phyloP scores from a whole-genome alignment of 2,113 vertebrate species.

The Sturnus vulgaris region DNA sequence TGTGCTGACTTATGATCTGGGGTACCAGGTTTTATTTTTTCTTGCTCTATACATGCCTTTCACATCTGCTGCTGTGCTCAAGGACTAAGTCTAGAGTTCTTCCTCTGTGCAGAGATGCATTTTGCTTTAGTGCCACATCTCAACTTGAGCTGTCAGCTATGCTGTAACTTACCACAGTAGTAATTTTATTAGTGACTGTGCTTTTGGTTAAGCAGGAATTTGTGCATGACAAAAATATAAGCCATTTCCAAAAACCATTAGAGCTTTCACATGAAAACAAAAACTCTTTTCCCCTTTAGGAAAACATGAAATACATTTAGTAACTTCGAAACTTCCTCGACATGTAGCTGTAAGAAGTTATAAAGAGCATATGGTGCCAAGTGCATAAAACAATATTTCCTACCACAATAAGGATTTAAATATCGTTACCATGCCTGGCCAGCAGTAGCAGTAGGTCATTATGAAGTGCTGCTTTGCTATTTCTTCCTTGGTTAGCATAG shows the following conservation, averaged over 20 bases:
- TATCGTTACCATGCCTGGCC: constrained; percentile 22
- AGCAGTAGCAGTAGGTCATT: constrained; percentile 49
- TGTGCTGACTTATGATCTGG: not conserved
- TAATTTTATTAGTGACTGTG: constrained; percentile 21
- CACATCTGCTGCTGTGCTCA: not conserved
- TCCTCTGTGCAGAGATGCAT: not conserved
- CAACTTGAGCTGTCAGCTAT: not conserved
- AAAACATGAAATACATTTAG: constrained; percentile 35
- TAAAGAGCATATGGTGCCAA: constrained; percentile 31
- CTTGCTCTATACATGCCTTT: not conserved
- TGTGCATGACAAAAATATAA: not conserved
- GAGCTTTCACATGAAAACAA: constrained; percentile 9
- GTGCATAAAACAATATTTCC: constrained; percentile 57
- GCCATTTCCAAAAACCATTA: constrained; percentile 25
- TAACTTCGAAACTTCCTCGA: constrained; percentile 41
- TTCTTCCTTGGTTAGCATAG: constrained; percentile 12
- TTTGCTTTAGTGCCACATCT: not conserved
- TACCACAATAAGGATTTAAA: constrained; percentile 43
- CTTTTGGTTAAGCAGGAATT: not conserved
- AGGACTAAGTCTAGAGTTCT: not conserved
- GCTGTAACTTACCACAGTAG: not conserved
- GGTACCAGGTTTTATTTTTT: not conserved
- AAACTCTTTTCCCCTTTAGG: constrained; percentile 10
- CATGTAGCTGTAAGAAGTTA: constrained; percentile 42
- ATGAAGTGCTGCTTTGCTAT: constrained; percentile 23